Base-by-base conservation (phyloP, 64 coral and sea anemone species). In the Dendrophyllia cribrosa region DNA sequence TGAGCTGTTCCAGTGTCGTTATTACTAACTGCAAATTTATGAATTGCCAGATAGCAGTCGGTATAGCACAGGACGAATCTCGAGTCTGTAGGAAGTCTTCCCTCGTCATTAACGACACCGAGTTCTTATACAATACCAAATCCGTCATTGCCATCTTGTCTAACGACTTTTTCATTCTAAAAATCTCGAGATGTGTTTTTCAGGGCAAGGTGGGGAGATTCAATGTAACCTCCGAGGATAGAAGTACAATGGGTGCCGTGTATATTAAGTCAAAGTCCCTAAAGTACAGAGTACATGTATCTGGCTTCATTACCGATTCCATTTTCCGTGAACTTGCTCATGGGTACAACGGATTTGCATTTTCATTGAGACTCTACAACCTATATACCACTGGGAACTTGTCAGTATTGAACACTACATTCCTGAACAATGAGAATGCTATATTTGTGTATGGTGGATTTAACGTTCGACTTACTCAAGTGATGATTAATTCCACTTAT, bases 341-440 rank as follows among this genome's bases (percentile, higher is more conserved):
- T 5, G 5, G 63, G 3, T 4, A 63, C 58, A 63, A 82, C 26
- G 58, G 58, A 25, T 64, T 82, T 63, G 78, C 78, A 14, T 1
- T 82, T 0, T 62, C 58, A 0, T 59, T 63, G 13, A 14, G 5
- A 19, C 1, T 64, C 17, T 0, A 16, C 0, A 16, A n/a, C n/a
- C 1, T 63, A 9, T 82, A n/a, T 34, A 3, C 14, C 78, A 43
- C 4, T 44, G 78, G 78, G 3, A 64, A 47, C 9, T 17, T 82
- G 14, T 19, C 43, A 10, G 1, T 82, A 82, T 63, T 43, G 0
- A 82, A 82, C 78, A 58, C 13, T 1, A 61, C 58, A 4, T 64
- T 82, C 43, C 26, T 46, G 17, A 12, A 64, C 15, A 82, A 82
- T 6, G 78, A 82, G 16, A 82, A 82, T 46, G 26, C 58, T 62